A percentile compares a stretch with the other conserved stretches of the same genome.
These are phyloP conservation scores for Thamnophis sirtalis DNA, from an alignment of 2,113 vertebrate genomes.

Conservation along the genomic window DNA sequence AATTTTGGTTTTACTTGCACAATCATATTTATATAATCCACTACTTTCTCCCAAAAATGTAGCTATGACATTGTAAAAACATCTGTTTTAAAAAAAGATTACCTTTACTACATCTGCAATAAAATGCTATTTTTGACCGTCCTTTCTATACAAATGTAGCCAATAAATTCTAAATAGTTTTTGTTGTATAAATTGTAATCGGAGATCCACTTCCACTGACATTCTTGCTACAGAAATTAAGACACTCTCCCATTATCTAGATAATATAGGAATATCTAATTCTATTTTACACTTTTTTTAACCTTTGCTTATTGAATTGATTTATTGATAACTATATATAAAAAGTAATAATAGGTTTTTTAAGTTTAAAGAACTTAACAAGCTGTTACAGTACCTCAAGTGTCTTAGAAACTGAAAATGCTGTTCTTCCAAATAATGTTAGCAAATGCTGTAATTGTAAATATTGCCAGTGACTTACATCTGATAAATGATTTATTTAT, in stretches of 20 bases:
- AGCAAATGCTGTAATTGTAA: background rate
- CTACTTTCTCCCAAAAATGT: background rate
- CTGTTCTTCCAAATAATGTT: background rate
- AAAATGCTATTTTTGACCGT: background rate
- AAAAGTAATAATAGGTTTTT: background rate
- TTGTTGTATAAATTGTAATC: background rate
- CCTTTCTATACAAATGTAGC: background rate
- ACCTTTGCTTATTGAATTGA: background rate
- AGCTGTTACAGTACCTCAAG: background rate
- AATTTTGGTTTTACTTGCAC: background rate
- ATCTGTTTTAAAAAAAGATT: background rate
- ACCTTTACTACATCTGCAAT: background rate
- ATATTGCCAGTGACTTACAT: background rate
- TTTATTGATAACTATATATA: background rate
- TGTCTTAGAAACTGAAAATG: background rate
- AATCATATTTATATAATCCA: background rate
- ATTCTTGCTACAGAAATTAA: background rate
- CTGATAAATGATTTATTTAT: background rate
- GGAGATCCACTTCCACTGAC: background rate
- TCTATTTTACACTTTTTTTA: background rate
- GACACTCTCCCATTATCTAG: background rate
- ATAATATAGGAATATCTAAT: background rate
- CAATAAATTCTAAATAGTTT: background rate
- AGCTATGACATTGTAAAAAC: background rate
- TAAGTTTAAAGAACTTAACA: background rate